phyloP scores from a whole-genome alignment of 2,888 invertebrate genomes.

The Pterostichus madidus region DNA sequence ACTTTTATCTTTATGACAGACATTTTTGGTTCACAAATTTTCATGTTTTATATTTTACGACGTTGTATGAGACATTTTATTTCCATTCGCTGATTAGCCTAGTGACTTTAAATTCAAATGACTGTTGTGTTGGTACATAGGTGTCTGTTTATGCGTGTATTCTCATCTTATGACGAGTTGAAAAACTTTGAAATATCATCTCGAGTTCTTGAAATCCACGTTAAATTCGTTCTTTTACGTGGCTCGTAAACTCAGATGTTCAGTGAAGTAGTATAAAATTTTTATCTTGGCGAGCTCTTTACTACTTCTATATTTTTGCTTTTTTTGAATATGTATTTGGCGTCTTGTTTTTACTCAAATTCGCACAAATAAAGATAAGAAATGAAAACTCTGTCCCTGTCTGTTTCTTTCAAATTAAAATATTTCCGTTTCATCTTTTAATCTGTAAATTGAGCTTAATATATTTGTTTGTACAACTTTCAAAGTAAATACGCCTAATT shows the following conservation, averaged over 20 bases:
- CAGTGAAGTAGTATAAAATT: background rate
- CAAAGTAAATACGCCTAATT: too few relatives aligned
- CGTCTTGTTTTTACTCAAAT: background rate
- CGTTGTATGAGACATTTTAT: background rate
- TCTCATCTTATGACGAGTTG: background rate
- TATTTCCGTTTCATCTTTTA: too few relatives aligned
- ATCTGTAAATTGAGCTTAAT: too few relatives aligned
- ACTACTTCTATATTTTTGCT: background rate
- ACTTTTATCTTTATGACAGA: too few relatives aligned
- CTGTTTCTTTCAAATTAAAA: too few relatives aligned
- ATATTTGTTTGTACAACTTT: too few relatives aligned
- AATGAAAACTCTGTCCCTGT: too few relatives aligned
- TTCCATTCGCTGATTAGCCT: too few relatives aligned
- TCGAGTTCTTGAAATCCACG: background rate
- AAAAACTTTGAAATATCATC: background rate
- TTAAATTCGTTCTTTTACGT: conserved; percentile 1
- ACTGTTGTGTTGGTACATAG: background rate
- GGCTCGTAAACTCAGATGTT: background rate
- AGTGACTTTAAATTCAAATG: background rate
- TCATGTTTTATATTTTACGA: background rate
- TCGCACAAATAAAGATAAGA: too few relatives aligned
- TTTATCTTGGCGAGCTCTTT: background rate
- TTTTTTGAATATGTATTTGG: background rate
- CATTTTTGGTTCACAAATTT: too few relatives aligned
- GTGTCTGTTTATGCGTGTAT: background rate